Evolutionary conservation across 2,797 vertebrate species (phyloP).

Genomic region (Phrynocephalus guinanensis): DNA sequence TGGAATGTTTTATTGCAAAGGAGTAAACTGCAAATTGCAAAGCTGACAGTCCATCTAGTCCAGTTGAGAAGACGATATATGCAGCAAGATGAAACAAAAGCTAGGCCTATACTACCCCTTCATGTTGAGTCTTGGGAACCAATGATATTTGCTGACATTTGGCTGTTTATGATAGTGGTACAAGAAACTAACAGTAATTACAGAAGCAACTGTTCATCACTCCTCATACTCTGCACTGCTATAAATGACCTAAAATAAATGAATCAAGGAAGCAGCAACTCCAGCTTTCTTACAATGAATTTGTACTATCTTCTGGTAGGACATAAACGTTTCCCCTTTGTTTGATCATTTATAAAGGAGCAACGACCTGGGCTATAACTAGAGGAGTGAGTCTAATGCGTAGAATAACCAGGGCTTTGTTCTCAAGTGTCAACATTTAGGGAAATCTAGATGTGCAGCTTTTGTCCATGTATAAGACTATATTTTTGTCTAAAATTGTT

Average conservation of each 20-base stretch:
- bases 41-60: neutral
- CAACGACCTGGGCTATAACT: too few relatives aligned
- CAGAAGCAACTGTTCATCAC: neutral
- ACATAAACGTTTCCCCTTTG: conserved; percentile 36
- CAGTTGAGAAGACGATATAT: neutral
- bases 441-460: too few relatives aligned
- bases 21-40: neutral
- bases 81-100: neutral
- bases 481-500: too few relatives aligned
- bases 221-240: conserved; percentile 16
- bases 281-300: conserved; percentile 23
- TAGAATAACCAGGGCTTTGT: too few relatives aligned
- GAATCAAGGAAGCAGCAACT: conserved; percentile 24
- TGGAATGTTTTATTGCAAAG: neutral
- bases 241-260: conserved; percentile 28
- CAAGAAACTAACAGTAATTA: neutral
- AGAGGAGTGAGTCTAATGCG: too few relatives aligned
- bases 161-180: neutral
- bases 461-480: too few relatives aligned
- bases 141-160: neutral
- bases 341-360: conserved; percentile 42
- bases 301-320: neutral
- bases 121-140: neutral
- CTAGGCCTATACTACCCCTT: neutral
- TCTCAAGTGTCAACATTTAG: too few relatives aligned